Evolutionary conservation across 2,888 invertebrate species (phyloP), one percentile per base, ranked within the genome.

Genomic region (Clunio marinus): DNA sequence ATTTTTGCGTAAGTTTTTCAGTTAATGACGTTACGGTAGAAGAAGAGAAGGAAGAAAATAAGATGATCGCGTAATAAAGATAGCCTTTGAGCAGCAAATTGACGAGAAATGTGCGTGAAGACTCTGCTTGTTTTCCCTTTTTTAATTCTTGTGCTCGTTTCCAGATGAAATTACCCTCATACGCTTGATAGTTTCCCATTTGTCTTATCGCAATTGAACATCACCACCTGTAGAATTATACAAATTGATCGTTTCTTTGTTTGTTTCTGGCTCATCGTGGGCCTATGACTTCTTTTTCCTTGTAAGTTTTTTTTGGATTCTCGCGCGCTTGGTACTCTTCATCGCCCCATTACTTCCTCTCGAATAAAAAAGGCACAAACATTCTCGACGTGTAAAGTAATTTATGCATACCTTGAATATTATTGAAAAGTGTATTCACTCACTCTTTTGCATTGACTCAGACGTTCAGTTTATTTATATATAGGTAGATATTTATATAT

Each of bases 201-300:
- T 27, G 13, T 51, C 55, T 66, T 66, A 66, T 66, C 66, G 51
- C 66, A 66, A 17, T 55, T 22, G 15, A 66, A 22, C 46, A 66
- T 66, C 66, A 22, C 51, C 66, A 66, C 66, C 66, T 66, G 66
- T 66, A 66, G 66, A 66, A 66, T 27, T 15, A 3, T 46, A 66
- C 66, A 66, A 66, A 66, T 66, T 66, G 66, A 66, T 66, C 66
- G 66, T 55, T 46, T 20, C 66, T 66, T 66, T 66, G 66, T 66
- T 66, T 46, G 13, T 41, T 25, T 41, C 15, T 22, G 3, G 51
- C 22, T 45, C 28, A 45, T 27, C 5, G 24, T 13, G 37, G 63
- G 63, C 46, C 25, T 41, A 46, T 65, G 63, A 65, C 63, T 65
- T 28, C 27, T 25, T 57, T 27, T 45, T 28, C 37, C n/a, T 60